A percentile compares a stretch with the other conserved stretches of the same genome.
phyloP scores from a whole-genome alignment of 2,888 invertebrate genomes.

The Agrenia bidenticulata region DNA sequence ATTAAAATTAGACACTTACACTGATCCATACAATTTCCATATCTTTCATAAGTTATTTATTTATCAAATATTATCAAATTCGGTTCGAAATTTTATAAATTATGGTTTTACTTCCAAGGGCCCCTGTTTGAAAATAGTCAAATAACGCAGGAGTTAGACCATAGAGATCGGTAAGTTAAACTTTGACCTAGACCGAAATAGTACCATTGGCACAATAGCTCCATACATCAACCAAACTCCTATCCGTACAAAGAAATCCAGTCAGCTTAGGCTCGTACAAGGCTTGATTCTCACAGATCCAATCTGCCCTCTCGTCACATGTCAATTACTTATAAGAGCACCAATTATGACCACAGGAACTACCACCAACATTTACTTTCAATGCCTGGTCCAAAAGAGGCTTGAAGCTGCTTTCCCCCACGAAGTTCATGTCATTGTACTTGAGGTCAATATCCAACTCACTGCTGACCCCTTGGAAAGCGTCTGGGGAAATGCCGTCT shows the following conservation, averaged over 20 bases:
- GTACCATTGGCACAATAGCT: too few species aligned
- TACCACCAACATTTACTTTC: background rate
- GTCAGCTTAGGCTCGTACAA: background rate
- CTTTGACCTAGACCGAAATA: too few species aligned
- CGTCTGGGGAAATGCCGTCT: background rate
- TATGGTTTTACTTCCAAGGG: too few species aligned
- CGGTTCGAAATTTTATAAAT: too few species aligned
- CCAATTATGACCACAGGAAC: background rate
- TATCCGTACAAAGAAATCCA: background rate
- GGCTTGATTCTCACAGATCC: background rate
- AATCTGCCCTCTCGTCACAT: conserved; percentile 13
- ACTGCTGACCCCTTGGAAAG: background rate
- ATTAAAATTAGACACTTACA: too few species aligned
- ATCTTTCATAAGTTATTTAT: too few species aligned
- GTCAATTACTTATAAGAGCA: background rate
- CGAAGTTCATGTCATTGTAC: background rate
- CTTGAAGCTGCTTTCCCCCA: background rate
- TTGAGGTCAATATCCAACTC: background rate
- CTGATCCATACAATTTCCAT: too few species aligned
- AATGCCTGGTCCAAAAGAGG: background rate
- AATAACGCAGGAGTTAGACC: too few species aligned
- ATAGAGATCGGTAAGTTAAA: too few species aligned
- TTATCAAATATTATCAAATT: too few species aligned
- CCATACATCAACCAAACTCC: too few species aligned
- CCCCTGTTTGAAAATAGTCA: too few species aligned